Percentiles rank a stretch among this genome's conserved stretches.
These are phyloP conservation scores for Reticulitermes lucifugus DNA, from an alignment of 2,888 invertebrate genomes.

Conservation along the genomic window DNA sequence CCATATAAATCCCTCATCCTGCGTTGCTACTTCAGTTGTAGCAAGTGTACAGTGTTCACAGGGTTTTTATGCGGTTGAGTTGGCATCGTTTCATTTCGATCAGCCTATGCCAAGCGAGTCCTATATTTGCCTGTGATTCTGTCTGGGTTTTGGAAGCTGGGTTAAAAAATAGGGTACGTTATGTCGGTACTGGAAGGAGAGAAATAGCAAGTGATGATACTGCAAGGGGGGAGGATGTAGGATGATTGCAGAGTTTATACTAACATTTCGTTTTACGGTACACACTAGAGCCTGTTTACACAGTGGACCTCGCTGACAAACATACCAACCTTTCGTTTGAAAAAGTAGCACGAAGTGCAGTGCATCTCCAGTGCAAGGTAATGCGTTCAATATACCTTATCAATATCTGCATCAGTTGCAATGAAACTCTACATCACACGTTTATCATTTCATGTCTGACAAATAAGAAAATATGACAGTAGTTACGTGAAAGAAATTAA, in stretches of 20 bases:
- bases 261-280: background rate
- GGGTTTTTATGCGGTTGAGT: background rate
- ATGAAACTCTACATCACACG: background rate
- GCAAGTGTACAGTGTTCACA: background rate
- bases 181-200: background rate
- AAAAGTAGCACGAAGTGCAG: background rate
- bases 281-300: background rate
- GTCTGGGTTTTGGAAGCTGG: background rate
- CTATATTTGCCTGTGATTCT: background rate
- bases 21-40: background rate
- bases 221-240: background rate
- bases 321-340: background rate
- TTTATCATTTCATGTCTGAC: background rate
- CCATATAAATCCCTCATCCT: too few species aligned
- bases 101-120: background rate
- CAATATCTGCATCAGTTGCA: background rate
- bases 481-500: background rate
- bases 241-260: background rate
- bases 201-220: background rate
- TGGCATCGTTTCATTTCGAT: background rate
- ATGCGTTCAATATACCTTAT: background rate
- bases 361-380: background rate
- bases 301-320: background rate
- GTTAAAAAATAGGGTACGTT: background rate
- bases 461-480: background rate